These are phyloP conservation scores for Otus sunia DNA, from an alignment of 2,113 vertebrate species.

Conservation along the genomic window DNA sequence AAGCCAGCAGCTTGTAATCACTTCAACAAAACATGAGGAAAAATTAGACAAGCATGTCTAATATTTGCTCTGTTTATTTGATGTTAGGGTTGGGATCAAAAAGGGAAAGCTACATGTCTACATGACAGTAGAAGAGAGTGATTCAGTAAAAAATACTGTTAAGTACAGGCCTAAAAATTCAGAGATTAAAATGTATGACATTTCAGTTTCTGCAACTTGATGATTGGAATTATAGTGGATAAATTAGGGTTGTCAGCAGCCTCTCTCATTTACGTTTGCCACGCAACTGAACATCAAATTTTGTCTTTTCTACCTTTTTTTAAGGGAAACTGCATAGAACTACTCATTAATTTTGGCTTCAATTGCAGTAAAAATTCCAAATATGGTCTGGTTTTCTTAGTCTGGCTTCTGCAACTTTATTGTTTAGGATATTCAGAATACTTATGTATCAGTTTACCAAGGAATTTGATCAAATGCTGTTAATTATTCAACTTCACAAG, in stretches of 20 bases:
- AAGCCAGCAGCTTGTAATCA: background rate
- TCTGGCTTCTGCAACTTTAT: background rate
- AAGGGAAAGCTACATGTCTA: background rate
- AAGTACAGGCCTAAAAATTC: background rate
- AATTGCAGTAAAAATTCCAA: background rate
- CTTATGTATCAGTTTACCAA: too few species aligned
- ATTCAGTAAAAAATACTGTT: background rate
- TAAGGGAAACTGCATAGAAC: background rate
- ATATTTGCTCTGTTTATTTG: slow-evolving; percentile 19
- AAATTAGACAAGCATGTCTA: background rate
- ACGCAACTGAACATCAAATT: background rate
- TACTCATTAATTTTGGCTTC: background rate
- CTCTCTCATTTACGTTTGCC: background rate
- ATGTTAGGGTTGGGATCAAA: background rate
- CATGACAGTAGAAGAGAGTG: background rate
- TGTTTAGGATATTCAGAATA: background rate
- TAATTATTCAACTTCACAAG: background rate
- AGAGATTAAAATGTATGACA: background rate
- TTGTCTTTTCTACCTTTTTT: background rate
- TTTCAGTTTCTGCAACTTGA: background rate
- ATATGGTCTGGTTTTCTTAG: background rate
- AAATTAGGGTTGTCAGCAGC: background rate
- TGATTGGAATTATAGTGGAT: background rate
- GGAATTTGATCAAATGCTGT: background rate
- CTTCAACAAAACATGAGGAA: background rate